These are phyloP conservation scores for Gobionotothen gibberifrons DNA, from an alignment of 2,797 vertebrate genomes.

Conservation along the genomic window DNA sequence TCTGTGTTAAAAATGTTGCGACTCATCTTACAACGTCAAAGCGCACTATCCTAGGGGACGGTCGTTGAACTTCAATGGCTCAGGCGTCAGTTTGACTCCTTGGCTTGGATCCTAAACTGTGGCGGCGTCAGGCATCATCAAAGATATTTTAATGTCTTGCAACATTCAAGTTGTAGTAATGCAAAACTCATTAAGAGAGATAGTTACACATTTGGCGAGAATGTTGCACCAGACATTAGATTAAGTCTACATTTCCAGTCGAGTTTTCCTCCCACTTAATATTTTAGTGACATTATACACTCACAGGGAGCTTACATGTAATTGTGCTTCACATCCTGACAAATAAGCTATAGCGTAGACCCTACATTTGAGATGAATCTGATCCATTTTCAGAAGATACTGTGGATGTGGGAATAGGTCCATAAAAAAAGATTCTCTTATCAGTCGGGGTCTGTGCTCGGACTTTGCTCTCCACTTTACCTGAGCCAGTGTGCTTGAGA, in stretches of 20 bases:
- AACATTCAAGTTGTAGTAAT: conserved; percentile 23
- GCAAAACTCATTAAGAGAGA: conserved; percentile 3
- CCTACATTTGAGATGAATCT: conserved; percentile 15
- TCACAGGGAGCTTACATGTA: too few species aligned
- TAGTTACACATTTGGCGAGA: conserved; percentile 5
- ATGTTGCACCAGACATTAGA: conserved; percentile 15
- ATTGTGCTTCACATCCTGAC: not conserved
- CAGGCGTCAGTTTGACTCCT: conserved; percentile 20
- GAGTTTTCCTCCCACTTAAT: not conserved
- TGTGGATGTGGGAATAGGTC: not conserved
- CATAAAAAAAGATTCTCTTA: not conserved
- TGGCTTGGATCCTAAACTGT: not conserved
- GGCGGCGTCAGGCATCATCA: conserved; percentile 13
- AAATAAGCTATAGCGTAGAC: not conserved
- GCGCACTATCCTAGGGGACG: conserved; percentile 26
- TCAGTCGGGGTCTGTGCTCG: not conserved
- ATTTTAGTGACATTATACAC: not conserved
- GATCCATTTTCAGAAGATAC: not conserved
- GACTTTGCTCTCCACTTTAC: not conserved
- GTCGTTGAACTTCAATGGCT: conserved; percentile 4
- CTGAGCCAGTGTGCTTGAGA: not conserved
- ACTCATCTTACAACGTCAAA: conserved; percentile 44
- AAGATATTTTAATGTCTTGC: conserved; percentile 16
- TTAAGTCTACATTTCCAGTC: not conserved
- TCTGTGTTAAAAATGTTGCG: not conserved